These are phyloP conservation scores for Platysternon megacephalum DNA, from an alignment of 2,113 vertebrate species.

Conservation along the genomic window DNA sequence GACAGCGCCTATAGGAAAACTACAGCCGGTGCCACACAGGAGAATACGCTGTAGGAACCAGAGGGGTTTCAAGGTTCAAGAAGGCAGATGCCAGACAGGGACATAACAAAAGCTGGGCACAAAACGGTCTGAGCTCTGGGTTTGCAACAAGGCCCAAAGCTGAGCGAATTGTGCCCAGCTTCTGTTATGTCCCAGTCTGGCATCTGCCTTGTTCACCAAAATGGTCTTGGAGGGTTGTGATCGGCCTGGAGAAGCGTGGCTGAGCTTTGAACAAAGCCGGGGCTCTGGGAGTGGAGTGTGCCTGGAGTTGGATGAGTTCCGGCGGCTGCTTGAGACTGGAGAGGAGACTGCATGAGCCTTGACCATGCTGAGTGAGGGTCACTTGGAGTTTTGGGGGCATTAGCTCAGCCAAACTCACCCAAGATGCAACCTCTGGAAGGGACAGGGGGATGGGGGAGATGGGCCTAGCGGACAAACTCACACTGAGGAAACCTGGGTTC, in stretches of 20 bases:
- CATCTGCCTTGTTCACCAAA: too few species aligned
- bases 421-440: neutral
- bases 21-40: neutral
- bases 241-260: neutral
- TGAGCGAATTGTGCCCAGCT: too few species aligned
- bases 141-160: too few species aligned
- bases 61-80: neutral
- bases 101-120: neutral
- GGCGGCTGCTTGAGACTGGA: neutral
- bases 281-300: rapidly evolving
- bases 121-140: too few species aligned
- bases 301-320: neutral
- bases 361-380: neutral
- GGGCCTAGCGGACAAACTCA: neutral
- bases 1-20: neutral
- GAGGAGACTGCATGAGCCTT: neutral
- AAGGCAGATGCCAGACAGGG: neutral
- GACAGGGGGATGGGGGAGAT: neutral
- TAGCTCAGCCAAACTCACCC: neutral
- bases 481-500: rapidly evolving
- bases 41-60: neutral
- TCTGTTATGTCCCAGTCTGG: too few species aligned
- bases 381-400: neutral
- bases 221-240: neutral
- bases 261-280: neutral